A percentile compares a stretch with the other conserved stretches of the same genome.
Conservation (phyloP, 1,140 invertebrate genomes). For the Chelonus insularis region DNA sequence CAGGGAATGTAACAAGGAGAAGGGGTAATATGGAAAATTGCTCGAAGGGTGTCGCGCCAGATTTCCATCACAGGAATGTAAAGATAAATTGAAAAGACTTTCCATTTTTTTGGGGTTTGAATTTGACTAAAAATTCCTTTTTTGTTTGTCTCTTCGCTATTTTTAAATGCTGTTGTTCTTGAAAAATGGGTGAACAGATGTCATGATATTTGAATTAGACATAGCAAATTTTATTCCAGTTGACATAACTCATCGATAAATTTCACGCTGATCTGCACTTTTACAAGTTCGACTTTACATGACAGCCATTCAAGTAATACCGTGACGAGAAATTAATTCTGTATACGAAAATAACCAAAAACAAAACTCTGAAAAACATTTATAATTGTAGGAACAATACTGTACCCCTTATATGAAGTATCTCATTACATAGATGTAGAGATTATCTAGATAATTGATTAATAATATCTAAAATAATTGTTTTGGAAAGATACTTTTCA, state of each 20-base stretch:
- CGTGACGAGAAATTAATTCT: constrained; percentile 7
- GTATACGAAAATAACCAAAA: neutral
- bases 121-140: neutral
- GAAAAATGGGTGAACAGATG: constrained; percentile 6
- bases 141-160: neutral
- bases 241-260: constrained; percentile 6
- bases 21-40: constrained; percentile 29
- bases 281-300: neutral
- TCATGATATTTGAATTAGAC: constrained; percentile 16
- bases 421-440: too few species aligned
- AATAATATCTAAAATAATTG: too few species aligned
- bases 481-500: too few species aligned
- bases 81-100: constrained; percentile 27
- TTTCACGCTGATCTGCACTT: neutral
- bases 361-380: neutral
- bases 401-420: too few species aligned
- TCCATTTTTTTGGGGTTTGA: neutral
- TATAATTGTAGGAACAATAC: too few species aligned
- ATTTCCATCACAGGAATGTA: constrained; percentile 20
- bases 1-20: neutral
- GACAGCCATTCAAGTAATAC: neutral
- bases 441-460: too few species aligned
- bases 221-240: neutral
- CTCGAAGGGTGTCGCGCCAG: constrained; percentile 23
- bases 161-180: neutral